Percentiles rank a stretch among this genome's conserved stretches.
phyloP scores from a whole-genome alignment of 2,797 vertebrate genomes.

The Huso huso region DNA sequence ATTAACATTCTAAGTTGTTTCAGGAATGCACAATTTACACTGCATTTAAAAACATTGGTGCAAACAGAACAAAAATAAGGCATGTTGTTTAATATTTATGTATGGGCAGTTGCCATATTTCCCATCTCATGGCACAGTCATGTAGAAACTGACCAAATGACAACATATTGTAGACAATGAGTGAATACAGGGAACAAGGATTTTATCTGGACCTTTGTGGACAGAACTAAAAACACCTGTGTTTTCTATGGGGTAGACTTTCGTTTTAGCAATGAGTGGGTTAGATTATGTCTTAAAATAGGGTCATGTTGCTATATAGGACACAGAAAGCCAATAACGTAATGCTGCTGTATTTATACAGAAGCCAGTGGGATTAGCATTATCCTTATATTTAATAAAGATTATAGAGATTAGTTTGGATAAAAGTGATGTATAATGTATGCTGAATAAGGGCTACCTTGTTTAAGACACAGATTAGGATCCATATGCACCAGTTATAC shows the following conservation, averaged over 20 bases:
- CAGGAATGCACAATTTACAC: no score
- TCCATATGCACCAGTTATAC: no score
- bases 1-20: no score
- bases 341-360: neutral
- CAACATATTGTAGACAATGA: no score
- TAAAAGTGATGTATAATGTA: conserved; percentile 51
- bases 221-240: neutral
- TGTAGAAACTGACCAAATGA: no score
- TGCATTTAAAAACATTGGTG: no score
- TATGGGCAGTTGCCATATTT: no score
- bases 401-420: conserved; percentile 51
- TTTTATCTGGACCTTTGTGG: neutral
- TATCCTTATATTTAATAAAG: conserved; percentile 43
- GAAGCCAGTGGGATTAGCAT: conserved; percentile 43
- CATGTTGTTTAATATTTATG: no score
- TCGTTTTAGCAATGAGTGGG: neutral
- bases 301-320: neutral
- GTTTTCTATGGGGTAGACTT: neutral
- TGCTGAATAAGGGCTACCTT: conserved; percentile 49
- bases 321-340: neutral
- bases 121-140: no score
- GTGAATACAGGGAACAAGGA: neutral
- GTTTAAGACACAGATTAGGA: neutral
- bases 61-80: no score
- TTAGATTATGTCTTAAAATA: neutral